Base-by-base conservation (phyloP, 2,113 vertebrate species). In the Piaya cayana region DNA sequence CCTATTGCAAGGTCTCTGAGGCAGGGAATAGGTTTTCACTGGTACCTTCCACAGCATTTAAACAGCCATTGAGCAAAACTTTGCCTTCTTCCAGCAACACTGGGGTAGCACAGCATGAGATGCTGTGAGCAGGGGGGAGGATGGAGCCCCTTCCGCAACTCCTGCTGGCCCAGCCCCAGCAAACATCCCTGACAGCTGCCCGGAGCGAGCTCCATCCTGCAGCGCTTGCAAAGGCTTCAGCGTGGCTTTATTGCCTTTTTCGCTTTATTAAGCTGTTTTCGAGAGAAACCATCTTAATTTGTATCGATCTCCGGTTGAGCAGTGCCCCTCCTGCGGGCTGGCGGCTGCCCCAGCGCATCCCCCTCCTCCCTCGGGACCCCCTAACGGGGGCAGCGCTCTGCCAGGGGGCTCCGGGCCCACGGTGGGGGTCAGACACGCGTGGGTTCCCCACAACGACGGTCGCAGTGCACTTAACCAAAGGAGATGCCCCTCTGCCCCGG, bases 21-120 rank as follows among this genome's bases (percentile, higher is more conserved):
- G 56, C 80, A 75, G n/a, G 70, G 83, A 49, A 11, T 0, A 2
- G 34, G 17, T 8, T 47, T 64, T 36, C 8, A 1, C 8, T 4
- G 45, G 34, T 4, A 3, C 42, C 58, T 58, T 21, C 30, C 39
- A 9, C 53, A 1, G 2, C 12, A 0, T 2, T 12, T 2, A 1
- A 26, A 2, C 60, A 7, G 55, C 52, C 19, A 5, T 37, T 0
- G 36, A 60, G 62, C 34, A 3, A 64, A 26, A 32, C 32, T 47
- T 3, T 7, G 77, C 29, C 9, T 10, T 11, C 16, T 7, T 23
- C 39, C 62, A 1, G 3, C 23, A 5, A 3, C 1, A 30, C 29
- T 2, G 6, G 69, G 39, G 39, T 39, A 17, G 27, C 9, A 1
- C 5, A 3, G 20, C 50, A 32, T 1, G 6, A 1, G 27, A 27